A percentile compares a stretch with the other conserved stretches of the same genome.
phyloP scores from a whole-genome alignment of 2,888 invertebrate species.

The Brachynemurus nebulosus region DNA sequence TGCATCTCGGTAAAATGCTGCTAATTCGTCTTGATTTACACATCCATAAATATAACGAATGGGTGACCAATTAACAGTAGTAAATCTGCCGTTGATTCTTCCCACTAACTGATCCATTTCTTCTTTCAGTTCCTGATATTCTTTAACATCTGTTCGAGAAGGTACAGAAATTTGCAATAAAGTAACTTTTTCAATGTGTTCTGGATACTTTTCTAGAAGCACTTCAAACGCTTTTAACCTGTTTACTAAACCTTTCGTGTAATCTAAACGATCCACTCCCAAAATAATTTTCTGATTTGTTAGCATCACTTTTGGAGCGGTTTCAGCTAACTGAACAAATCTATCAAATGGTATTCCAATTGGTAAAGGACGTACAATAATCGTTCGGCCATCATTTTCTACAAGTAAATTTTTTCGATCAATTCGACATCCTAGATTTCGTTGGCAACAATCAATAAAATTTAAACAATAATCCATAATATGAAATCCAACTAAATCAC shows the following conservation, averaged over 20 bases:
- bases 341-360: slow-evolving; percentile 82
- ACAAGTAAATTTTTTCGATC: slow-evolving; percentile 76
- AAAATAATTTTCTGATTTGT: slow-evolving; percentile 69
- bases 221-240: slow-evolving; percentile 71
- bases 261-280: slow-evolving; percentile 80
- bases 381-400: slow-evolving; percentile 75
- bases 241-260: slow-evolving; percentile 80
- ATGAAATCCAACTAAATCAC: slow-evolving; percentile 89
- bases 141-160: slow-evolving; percentile 78
- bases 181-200: slow-evolving; percentile 72
- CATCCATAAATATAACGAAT: slow-evolving; percentile 82
- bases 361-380: slow-evolving; percentile 69
- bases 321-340: slow-evolving; percentile 67
- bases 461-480: slow-evolving; percentile 83
- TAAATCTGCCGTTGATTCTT: slow-evolving; percentile 75
- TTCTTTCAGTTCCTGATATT: slow-evolving; percentile 79
- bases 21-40: slow-evolving; percentile 72
- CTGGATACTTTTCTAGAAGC: slow-evolving; percentile 67
- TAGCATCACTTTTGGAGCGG: slow-evolving; percentile 45
- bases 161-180: slow-evolving; percentile 78
- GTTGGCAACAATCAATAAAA: slow-evolving; percentile 83
- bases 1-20: slow-evolving; percentile 75
- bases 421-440: slow-evolving; percentile 74
- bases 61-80: slow-evolving; percentile 86
- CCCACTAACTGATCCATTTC: slow-evolving; percentile 84